Evolutionary conservation across 2,113 vertebrate genomes (phyloP).

Genomic region (Anguilla japonica): DNA sequence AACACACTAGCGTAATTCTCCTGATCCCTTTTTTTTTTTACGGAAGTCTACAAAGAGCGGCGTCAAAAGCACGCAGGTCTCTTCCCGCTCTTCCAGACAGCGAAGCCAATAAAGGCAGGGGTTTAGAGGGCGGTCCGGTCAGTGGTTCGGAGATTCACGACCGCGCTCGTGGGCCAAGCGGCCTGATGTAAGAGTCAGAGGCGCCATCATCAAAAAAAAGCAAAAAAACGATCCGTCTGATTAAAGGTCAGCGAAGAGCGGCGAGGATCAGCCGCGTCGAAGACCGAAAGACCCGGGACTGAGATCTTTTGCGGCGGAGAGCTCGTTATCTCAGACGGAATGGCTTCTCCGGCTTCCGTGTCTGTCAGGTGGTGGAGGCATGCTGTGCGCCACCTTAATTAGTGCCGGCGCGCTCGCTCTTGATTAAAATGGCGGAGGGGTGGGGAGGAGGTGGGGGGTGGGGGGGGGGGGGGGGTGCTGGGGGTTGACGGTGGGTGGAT

Average conservation of each 20-base stretch:
- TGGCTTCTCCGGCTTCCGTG: background rate
- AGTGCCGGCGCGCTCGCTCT: conserved; percentile 1
- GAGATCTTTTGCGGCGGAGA: background rate
- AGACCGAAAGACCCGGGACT: background rate
- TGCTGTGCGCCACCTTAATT: background rate
- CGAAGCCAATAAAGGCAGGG: background rate
- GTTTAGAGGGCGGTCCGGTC: background rate
- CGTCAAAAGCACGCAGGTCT: background rate
- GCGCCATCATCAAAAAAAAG: background rate
- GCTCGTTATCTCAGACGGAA: background rate
- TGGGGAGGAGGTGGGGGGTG: too few relatives aligned
- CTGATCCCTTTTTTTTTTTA: background rate
- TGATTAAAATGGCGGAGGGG: background rate
- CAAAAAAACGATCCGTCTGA: background rate
- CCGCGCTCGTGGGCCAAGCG: background rate
- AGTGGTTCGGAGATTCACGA: background rate
- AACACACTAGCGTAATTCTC: background rate
- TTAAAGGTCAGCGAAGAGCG: background rate
- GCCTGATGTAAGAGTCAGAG: background rate
- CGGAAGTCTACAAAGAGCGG: background rate
- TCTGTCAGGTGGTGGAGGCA: background rate
- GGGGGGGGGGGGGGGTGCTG: background rate
- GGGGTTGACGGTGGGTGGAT: background rate
- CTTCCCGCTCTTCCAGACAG: background rate
- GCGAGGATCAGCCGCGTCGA: background rate